Evolutionary conservation across 2,113 vertebrate species (phyloP), one percentile per base, ranked within the genome.

Genomic region (Cranoglanis bouderius): DNA sequence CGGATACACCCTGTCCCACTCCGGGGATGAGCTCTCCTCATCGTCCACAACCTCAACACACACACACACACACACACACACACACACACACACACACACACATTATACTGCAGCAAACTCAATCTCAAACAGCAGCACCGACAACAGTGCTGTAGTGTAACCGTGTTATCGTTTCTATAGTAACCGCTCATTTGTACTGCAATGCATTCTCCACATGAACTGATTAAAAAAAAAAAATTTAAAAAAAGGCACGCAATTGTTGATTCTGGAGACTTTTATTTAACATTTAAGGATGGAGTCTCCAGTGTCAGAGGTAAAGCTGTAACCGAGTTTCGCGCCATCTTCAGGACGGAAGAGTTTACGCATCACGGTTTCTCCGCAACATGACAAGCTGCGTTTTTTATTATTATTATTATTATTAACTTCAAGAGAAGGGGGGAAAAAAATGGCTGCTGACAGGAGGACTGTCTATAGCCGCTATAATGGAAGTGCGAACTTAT

Each of bases 1-100:
- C 29, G 91, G 93, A 35, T 94, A 94, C 88, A 95, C 94, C 86
- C 95, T 93, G 1, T 94, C 94, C 94, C 94, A 94, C 88, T 94
- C 82, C 24, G 86, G 84, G 29, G 77, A 89, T 0, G 82, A 85
- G 2, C 40, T 90, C 21, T 88, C 94, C 85, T 94, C 91, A 40
- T 94, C 94, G 51, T 94, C 94, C 55, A 90, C 91, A 32, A 92
- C 85, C 94, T 95, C 35, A 46, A 57, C 24, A 51, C 10, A 80
- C 46, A 81, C 26, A 88, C 57, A 38, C 67, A 65, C 40, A 90
- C 6, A 74, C 18, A 53, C 9, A 75, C 19, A 77, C 16, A 87
- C 53, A 29, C 46, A 46, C 38, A n/a, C 21, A 75, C n/a, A 75
- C 19, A 77, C 16, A 87, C 53, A 29, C 46, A 46, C 38, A n/a